A percentile compares a stretch with the other conserved stretches of the same genome.
Evolutionary conservation across 1,140 invertebrate genomes (phyloP).

Genomic region (Bombus cullumanus): DNA sequence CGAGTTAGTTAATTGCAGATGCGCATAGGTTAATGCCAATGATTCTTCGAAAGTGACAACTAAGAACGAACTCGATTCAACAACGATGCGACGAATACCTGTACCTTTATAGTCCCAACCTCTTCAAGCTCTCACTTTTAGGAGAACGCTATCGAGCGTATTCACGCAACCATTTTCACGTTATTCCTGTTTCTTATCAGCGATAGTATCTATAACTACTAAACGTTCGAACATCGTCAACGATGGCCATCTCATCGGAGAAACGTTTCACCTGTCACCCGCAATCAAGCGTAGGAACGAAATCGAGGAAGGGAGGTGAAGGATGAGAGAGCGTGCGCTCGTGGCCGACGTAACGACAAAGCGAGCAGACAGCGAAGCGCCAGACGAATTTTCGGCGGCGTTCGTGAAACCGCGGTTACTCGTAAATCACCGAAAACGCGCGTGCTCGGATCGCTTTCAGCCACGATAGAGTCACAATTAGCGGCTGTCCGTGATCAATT

Average conservation of each 20-base stretch:
- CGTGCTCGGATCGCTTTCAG: slow-evolving; percentile 43
- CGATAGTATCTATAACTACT: not conserved
- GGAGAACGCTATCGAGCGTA: not conserved
- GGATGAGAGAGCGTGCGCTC: too few relatives aligned
- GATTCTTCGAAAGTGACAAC: too few relatives aligned
- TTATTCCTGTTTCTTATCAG: not conserved
- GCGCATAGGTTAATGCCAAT: too few relatives aligned
- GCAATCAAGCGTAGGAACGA: slow-evolving; percentile 15
- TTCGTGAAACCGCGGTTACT: slow-evolving; percentile 10
- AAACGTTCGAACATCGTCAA: not conserved
- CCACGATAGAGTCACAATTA: slow-evolving; percentile 63
- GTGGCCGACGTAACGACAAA: not conserved
- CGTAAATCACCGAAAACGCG: slow-evolving; percentile 62
- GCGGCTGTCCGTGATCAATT: slow-evolving; percentile 65
- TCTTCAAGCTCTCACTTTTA: not conserved
- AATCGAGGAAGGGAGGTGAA: not conserved
- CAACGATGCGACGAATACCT: too few relatives aligned
- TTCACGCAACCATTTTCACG: not conserved
- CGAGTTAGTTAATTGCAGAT: too few relatives aligned
- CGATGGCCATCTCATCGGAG: not conserved
- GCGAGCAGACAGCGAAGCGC: not conserved
- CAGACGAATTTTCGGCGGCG: slow-evolving; percentile 18
- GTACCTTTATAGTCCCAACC: too few relatives aligned
- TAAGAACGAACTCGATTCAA: too few relatives aligned
- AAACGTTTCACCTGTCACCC: slow-evolving; percentile 21